A percentile compares a stretch with the other conserved stretches of the same genome.
These are phyloP conservation scores for Scaptodrosophila lebanonensis DNA, from an alignment of 1,140 invertebrate genomes.

Conservation along the genomic window DNA sequence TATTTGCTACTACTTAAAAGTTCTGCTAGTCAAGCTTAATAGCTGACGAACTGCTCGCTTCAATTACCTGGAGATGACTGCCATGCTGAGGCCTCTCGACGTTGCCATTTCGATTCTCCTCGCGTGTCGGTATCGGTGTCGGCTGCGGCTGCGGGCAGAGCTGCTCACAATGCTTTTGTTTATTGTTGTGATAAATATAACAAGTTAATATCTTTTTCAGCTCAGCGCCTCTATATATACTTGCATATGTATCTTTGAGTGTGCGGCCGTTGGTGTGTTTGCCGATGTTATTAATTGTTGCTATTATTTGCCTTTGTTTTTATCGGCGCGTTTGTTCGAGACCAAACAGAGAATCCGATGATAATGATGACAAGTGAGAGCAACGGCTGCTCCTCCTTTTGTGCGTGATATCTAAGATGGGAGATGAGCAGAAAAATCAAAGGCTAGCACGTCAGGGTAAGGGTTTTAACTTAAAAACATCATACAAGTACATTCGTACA, in stretches of 20 bases:
- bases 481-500: neutral
- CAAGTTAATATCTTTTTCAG: no score
- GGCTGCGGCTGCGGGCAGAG: neutral
- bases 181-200: constrained; percentile 54
- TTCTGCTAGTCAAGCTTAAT: constrained; percentile 10
- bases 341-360: constrained; percentile 40
- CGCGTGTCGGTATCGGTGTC: constrained; percentile 16
- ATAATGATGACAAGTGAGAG: constrained; percentile 20
- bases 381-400: no score
- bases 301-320: constrained; percentile 51
- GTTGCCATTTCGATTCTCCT: constrained; percentile 46
- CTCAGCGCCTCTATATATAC: constrained; percentile 13
- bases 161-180: constrained; percentile 44
- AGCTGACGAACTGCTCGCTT: constrained; percentile 54
- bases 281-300: constrained; percentile 15
- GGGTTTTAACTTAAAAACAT: neutral
- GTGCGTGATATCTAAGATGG: constrained; percentile 33
- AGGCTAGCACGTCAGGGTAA: constrained; percentile 16
- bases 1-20: no score
- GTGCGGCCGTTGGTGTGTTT: no score
- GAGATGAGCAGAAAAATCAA: constrained; percentile 18
- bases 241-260: constrained; percentile 7
- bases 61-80: constrained; percentile 76
- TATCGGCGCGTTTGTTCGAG: constrained; percentile 27
- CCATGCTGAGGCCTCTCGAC: constrained; percentile 47